Base-by-base conservation (phyloP, 2,888 invertebrate species). In the Anthophora plumipes region DNA sequence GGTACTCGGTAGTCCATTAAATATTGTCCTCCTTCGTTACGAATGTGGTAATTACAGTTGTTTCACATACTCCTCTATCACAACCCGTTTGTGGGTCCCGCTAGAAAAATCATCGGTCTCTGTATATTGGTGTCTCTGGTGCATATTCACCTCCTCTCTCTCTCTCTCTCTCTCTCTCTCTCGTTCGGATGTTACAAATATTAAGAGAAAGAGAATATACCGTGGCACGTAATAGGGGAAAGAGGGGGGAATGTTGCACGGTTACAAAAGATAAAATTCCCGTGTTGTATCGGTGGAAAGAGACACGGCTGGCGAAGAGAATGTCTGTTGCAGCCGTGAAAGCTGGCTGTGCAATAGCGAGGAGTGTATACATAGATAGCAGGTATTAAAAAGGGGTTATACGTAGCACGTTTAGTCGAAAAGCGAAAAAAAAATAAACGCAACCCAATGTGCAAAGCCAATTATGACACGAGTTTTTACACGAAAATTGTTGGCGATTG, bases 251-350 rank as follows among this genome's bases (percentile, higher is more conserved):
- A 6, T 14, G 52, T 68, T 54, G 31, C 25, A 74, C 50, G 41
- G 54, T 43, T 50, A 48, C 2, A 59, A 57, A 70, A 70, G 59
- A 72, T 72, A 31, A 59, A 72, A 66, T 72, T 77, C 55, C n/a
- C 41, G 20, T 31, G 72, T n/a, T 60, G 67, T 46, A 67, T 61
- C 72, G 54, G 43, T n/a, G 37, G 60, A 39, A 17, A 41, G 41
- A 31, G 37, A 43, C 41, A 14, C 1, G 43, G 61, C 12, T 46
- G 31, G 39, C 50, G 77, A 63, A 22, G 76, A 66, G 72, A 72
- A 55, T 41, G 77, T 67, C 54, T 67, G 20, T 71, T 43, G 70
- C 22, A 70, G 70, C 68, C 72, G 57, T 61, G 77, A 59, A 61
- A 61, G 61, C 72, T 20, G 52, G 31, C 50, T 39, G 60, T 52